These are phyloP conservation scores for Globodera ellingtonae DNA, from an alignment of 1,140 invertebrate genomes.

Conservation along the genomic window DNA sequence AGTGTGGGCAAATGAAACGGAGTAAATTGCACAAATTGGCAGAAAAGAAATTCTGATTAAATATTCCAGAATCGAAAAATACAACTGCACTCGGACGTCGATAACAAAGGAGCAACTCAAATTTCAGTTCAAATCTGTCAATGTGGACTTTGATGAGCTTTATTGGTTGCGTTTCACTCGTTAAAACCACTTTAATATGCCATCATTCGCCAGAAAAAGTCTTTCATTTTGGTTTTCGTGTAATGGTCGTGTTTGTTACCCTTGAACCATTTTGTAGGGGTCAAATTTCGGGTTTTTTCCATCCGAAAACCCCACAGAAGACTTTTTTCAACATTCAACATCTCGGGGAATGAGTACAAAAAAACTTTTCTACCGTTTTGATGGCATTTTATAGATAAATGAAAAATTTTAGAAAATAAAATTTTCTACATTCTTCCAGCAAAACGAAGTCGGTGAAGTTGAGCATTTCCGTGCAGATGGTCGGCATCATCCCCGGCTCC, in stretches of 20 bases:
- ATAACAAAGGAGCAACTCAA: not conserved
- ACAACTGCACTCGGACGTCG: constrained; percentile 13
- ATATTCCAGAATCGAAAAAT: constrained; percentile 16
- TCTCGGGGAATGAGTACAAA: not conserved
- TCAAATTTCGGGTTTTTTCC: too few species aligned
- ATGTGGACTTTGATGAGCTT: constrained; percentile 11
- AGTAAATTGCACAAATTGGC: constrained; percentile 13
- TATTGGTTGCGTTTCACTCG: not conserved
- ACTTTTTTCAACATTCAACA: not conserved
- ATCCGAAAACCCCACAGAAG: too few species aligned
- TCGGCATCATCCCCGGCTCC: constrained; percentile 36
- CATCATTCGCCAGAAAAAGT: not conserved
- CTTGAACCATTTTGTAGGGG: too few species aligned
- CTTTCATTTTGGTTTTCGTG: not conserved
- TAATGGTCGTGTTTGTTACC: too few species aligned
- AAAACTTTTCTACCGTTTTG: not conserved
- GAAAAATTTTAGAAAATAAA: not conserved
- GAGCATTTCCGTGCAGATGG: constrained; percentile 20
- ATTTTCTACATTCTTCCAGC: not conserved
- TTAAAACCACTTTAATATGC: not conserved
- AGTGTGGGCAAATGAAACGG: not conserved
- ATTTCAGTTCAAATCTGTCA: constrained; percentile 12
- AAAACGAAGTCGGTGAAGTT: not conserved
- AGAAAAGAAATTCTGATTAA: constrained; percentile 6
- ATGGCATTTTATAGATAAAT: not conserved